Percentiles rank a stretch among this genome's conserved stretches.
Conservation (phyloP, 2,888 invertebrate species). For the Clostera curtula region DNA sequence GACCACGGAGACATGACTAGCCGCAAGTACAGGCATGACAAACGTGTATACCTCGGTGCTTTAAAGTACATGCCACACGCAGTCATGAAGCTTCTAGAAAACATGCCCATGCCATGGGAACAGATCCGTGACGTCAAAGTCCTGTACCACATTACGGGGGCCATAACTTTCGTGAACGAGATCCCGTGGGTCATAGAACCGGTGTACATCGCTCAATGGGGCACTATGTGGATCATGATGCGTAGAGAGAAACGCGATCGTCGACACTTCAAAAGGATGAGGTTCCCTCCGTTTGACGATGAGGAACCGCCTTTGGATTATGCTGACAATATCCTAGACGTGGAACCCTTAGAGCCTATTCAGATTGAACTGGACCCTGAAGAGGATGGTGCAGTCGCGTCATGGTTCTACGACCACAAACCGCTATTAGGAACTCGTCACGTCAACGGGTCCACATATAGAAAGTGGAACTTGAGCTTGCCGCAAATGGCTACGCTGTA, state of each 20-base stretch:
- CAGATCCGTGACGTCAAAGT: conserved; percentile 99
- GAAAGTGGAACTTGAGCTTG: conserved; percentile 95
- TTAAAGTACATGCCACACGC: conserved; percentile 99
- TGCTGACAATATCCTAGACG: conserved; percentile 98
- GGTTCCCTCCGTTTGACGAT: conserved; percentile 99
- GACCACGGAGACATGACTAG: conserved; percentile 99
- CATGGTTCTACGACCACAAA: conserved; percentile 99
- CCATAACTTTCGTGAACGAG: conserved; percentile 99
- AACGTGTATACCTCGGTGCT: conserved; percentile 97
- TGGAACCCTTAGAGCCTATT: conserved; percentile 98
- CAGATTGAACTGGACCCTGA: conserved; percentile 98
- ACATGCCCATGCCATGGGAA: conserved; percentile 99
- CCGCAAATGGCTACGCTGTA: conserved; percentile 99
- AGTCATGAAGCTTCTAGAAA: conserved; percentile 97
- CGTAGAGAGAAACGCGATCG: conserved; percentile 98
- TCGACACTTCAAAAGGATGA: conserved; percentile 98
- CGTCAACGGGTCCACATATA: conserved; percentile 98
- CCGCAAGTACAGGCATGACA: conserved; percentile 98
- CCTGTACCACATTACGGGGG: conserved; percentile 98
- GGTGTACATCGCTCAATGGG: conserved; percentile 99
- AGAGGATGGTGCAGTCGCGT: conserved; percentile 91
- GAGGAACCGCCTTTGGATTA: conserved; percentile 99
- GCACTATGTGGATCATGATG: conserved; percentile 99
- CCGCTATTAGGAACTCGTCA: conserved; percentile 93
- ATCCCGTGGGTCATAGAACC: conserved; percentile 99